Percentiles rank a stretch among this genome's conserved stretches.
phyloP scores from a whole-genome alignment of 2,797 vertebrate genomes.

The Momotus momota region DNA sequence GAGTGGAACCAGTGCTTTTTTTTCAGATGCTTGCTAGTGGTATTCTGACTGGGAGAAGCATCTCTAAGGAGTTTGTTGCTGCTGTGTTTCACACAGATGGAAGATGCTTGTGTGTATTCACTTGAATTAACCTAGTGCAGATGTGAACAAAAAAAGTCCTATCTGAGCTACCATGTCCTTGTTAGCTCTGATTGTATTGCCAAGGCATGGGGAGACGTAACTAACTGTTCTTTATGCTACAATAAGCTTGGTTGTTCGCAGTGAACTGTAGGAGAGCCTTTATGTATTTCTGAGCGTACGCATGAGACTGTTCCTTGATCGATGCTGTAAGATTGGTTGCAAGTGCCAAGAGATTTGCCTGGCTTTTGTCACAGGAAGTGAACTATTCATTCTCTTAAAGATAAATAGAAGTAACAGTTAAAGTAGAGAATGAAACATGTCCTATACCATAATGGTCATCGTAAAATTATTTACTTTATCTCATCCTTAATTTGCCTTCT shows the following conservation, averaged over 20 bases:
- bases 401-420: neutral
- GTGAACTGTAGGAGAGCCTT: constrained; percentile 1
- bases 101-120: neutral
- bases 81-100: neutral
- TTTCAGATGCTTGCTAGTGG: neutral
- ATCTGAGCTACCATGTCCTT: neutral
- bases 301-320: neutral
- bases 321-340: neutral
- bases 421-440: neutral
- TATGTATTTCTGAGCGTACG: neutral
- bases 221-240: neutral
- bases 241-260: neutral
- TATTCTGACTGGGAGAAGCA: neutral
- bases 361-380: neutral
- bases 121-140: neutral
- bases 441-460: neutral
- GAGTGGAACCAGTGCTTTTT: neutral
- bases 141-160: neutral
- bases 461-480: neutral
- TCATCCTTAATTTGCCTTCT: neutral
- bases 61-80: neutral
- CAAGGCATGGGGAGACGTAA: neutral
- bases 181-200: neutral
- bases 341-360: constrained; percentile 13
- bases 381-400: neutral